Percentiles rank a stretch among this genome's conserved stretches.
These are phyloP conservation scores for Caenorhabditis zanzibari DNA, from an alignment of 2,888 invertebrate species.

Conservation along the genomic window DNA sequence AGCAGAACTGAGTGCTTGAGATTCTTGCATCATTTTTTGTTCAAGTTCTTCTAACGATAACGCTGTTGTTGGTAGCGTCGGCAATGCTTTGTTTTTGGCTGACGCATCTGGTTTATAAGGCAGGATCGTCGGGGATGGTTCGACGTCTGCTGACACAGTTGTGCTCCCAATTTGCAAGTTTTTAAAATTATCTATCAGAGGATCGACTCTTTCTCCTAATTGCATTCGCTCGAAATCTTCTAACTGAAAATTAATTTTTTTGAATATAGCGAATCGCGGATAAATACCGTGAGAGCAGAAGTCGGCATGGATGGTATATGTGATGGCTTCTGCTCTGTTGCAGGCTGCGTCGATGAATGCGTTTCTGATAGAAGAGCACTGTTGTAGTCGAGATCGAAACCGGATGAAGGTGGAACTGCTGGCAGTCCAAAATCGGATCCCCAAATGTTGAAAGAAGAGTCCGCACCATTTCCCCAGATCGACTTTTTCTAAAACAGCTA, in stretches of 20 bases:
- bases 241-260: slow-evolving; percentile 26
- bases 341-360: neutral
- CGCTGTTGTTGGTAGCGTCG: slow-evolving; percentile 39
- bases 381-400: slow-evolving; percentile 18
- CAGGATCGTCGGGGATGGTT: neutral
- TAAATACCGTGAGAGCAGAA: slow-evolving; percentile 54
- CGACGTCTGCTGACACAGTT: neutral
- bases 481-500: slow-evolving; percentile 35
- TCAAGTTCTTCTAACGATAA: slow-evolving; percentile 63
- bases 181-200: neutral
- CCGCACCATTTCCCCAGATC: slow-evolving; percentile 53
- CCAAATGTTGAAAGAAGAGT: slow-evolving; percentile 53
- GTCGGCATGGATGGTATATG: slow-evolving; percentile 64
- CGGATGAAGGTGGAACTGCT: slow-evolving; percentile 8
- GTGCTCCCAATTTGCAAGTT: slow-evolving; percentile 15
- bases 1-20: neutral
- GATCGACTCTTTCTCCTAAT: neutral
- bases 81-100: neutral
- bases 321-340: slow-evolving; percentile 1
- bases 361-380: neutral
- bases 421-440: slow-evolving; percentile 48
- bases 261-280: neutral
- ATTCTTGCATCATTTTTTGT: slow-evolving; percentile 46
- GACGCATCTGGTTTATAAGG: neutral
- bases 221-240: slow-evolving; percentile 57